Evolutionary conservation across 92 coral and sea anemone genomes (phyloP).

Genomic region (Heteractis magnifica): DNA sequence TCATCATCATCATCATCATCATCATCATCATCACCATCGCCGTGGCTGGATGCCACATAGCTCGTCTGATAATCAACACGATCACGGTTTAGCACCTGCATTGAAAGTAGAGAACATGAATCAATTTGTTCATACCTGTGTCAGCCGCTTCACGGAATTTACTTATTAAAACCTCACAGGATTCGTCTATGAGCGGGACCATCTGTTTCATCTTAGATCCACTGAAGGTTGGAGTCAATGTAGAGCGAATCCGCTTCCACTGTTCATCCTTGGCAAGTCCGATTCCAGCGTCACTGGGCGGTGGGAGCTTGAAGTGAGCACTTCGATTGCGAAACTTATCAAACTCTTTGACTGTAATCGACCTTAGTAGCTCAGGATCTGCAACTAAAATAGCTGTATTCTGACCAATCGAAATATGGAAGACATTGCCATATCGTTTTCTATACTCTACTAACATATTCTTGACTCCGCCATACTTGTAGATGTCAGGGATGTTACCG

Average conservation of each 20-base stretch:
- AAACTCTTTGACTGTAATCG: constrained; percentile 62
- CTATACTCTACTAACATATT: constrained; percentile 38
- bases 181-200: constrained; percentile 55
- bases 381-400: constrained; percentile 40
- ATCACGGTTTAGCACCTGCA: too few relatives aligned
- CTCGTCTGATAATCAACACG: too few relatives aligned
- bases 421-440: constrained; percentile 59
- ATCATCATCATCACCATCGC: too few relatives aligned
- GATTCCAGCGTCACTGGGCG: constrained; percentile 24
- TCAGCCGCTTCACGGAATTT: constrained; percentile 57
- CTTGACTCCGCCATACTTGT: constrained; percentile 39
- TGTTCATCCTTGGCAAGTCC: constrained; percentile 25
- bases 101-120: too few relatives aligned
- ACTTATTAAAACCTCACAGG: constrained; percentile 40
- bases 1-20: too few relatives aligned
- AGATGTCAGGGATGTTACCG: constrained; percentile 54
- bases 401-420: constrained; percentile 42
- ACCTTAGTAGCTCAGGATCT: constrained; percentile 59
- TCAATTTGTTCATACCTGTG: constrained; percentile 34
- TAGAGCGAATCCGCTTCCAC: constrained; percentile 67
- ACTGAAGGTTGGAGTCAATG: constrained; percentile 54
- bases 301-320: neutral
- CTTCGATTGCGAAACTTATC: constrained; percentile 56
- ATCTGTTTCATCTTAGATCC: constrained; percentile 59
- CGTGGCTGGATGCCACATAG: too few relatives aligned